Conservation (phyloP, 2,888 invertebrate species). For the Neocrepidodera transversa region DNA sequence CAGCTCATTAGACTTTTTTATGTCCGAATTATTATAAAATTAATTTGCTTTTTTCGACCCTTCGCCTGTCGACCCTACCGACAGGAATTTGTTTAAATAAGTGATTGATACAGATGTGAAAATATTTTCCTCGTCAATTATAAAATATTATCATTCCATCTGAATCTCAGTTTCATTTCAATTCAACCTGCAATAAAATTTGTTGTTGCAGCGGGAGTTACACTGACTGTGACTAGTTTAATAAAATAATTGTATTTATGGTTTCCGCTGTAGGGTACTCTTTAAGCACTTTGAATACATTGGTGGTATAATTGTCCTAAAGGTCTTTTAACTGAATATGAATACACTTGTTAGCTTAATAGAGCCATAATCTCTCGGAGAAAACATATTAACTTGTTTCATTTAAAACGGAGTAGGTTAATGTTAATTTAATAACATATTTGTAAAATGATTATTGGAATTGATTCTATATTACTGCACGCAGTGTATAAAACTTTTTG, state of each 20-base stretch:
- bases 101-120: too few relatives aligned
- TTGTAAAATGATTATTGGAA: not conserved
- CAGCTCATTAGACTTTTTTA: too few relatives aligned
- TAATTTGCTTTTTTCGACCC: too few relatives aligned
- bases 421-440: not conserved
- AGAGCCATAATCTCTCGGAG: not conserved
- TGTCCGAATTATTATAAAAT: too few relatives aligned
- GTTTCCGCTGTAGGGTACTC: constrained; percentile 13
- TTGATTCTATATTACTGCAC: too few relatives aligned
- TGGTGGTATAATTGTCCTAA: not conserved
- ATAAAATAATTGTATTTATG: constrained; percentile 18
- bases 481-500: too few relatives aligned
- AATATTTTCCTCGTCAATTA: too few relatives aligned
- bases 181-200: constrained; percentile 14
- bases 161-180: too few relatives aligned
- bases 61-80: too few relatives aligned
- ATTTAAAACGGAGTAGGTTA: constrained; percentile 8
- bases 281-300: constrained; percentile 9
- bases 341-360: constrained; percentile 4
- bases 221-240: constrained; percentile 7
- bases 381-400: constrained; percentile 4
- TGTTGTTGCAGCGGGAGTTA: constrained; percentile 2
- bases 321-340: constrained; percentile 12
- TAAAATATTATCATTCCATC: too few relatives aligned
- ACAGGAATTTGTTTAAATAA: too few relatives aligned